Evolutionary conservation across 1,140 invertebrate genomes (phyloP).

Genomic region (Liolophura sinensis): DNA sequence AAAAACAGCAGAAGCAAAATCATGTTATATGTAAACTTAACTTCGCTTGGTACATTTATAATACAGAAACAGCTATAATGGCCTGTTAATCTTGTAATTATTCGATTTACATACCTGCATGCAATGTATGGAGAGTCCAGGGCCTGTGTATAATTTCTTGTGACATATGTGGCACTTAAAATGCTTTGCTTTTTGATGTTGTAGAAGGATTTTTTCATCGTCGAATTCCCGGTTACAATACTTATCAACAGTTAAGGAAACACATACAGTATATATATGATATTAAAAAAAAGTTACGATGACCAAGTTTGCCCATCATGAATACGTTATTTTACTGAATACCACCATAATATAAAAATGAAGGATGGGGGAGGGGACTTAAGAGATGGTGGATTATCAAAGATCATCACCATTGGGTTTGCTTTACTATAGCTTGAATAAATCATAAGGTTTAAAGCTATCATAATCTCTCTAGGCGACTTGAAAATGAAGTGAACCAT

Average conservation of each 20-base stretch:
- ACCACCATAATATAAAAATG: constrained; percentile 17
- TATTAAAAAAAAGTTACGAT: not conserved
- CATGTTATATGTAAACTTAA: too few relatives aligned
- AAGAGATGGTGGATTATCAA: too few relatives aligned
- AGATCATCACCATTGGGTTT: too few relatives aligned
- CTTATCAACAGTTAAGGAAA: constrained; percentile 65
- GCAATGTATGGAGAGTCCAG: constrained; percentile 95
- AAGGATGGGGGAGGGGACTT: not conserved
- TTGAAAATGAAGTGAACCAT: too few relatives aligned
- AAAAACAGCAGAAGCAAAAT: too few relatives aligned
- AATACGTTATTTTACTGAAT: not conserved
- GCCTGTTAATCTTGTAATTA: not conserved
- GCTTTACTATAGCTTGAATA: too few relatives aligned
- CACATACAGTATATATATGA: not conserved
- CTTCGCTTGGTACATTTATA: too few relatives aligned
- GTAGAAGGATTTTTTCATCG: constrained; percentile 99
- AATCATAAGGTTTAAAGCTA: too few relatives aligned
- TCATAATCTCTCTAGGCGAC: too few relatives aligned
- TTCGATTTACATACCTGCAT: constrained; percentile 83
- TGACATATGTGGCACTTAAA: constrained; percentile 99
- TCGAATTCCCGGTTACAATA: constrained; percentile 99
- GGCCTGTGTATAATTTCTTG: constrained; percentile 98
- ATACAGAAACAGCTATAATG: too few relatives aligned
- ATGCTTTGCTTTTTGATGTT: constrained; percentile 99
- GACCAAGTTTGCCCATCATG: not conserved